Percentiles rank a stretch among this genome's conserved stretches.
Conservation (phyloP, 2,797 vertebrate species). For the Anguilla marmorata region DNA sequence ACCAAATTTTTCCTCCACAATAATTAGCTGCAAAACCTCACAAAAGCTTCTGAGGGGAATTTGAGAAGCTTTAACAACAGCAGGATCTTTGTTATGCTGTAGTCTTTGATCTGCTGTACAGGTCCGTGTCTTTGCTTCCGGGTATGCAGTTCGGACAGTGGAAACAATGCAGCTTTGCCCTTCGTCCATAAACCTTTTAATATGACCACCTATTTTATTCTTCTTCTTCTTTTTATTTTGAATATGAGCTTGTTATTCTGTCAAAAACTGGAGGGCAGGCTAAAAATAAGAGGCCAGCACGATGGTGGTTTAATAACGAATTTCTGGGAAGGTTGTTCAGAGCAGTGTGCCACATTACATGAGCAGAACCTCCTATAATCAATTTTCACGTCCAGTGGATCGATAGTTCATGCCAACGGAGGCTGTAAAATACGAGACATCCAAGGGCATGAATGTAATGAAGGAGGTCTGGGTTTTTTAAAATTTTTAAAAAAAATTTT, state of each 20-base stretch:
- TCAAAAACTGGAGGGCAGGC: not conserved
- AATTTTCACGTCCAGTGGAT: not conserved
- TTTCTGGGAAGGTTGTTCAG: not conserved
- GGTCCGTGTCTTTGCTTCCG: not conserved
- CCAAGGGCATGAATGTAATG: conserved; percentile 34
- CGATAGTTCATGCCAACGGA: not conserved
- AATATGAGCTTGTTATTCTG: not conserved
- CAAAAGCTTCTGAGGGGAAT: not conserved
- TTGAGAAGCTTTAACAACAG: not conserved
- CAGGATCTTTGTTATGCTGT: not conserved
- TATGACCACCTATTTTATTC: not conserved
- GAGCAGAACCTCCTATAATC: not conserved
- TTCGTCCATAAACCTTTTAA: not conserved
- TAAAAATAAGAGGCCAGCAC: not conserved
- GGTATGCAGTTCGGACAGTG: not conserved
- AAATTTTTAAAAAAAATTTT: too few relatives aligned
- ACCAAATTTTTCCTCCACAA: not conserved
- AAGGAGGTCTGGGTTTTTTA: conserved; percentile 30
- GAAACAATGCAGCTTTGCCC: not conserved
- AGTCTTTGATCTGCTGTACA: conserved; percentile 10
- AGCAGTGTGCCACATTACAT: not conserved
- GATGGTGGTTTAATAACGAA: not conserved
- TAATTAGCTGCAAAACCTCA: conserved; percentile 13
- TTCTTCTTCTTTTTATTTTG: not conserved
- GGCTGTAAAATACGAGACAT: not conserved